A percentile compares a stretch with the other conserved stretches of the same genome.
phyloP scores from a whole-genome alignment of 2,888 invertebrate genomes.

The Platycheirus albimanus region DNA sequence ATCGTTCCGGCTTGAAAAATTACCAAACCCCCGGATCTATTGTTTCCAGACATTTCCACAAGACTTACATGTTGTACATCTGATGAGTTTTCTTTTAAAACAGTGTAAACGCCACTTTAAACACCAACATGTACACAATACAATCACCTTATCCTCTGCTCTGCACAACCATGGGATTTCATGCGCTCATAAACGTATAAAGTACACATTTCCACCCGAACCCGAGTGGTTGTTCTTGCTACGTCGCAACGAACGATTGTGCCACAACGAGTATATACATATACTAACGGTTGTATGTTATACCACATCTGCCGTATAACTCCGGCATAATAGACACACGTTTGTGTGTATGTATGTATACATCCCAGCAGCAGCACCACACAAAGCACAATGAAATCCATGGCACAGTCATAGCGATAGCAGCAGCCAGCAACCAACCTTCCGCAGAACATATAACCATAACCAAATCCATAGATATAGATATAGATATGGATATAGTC shows the following conservation, averaged over 20 bases:
- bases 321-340: conserved; percentile 48
- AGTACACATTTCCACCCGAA: conserved; percentile 53
- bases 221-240: conserved; percentile 24
- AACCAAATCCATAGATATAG: conserved; percentile 32
- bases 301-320: conserved; percentile 66
- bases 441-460: conserved; percentile 58
- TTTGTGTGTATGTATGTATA: conserved; percentile 44
- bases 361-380: conserved; percentile 52
- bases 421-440: conserved; percentile 69
- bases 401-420: conserved; percentile 67
- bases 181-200: conserved; percentile 66
- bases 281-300: conserved; percentile 14
- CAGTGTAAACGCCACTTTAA: conserved; percentile 54
- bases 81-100: no score
- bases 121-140: conserved; percentile 17
- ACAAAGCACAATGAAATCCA: conserved; percentile 70
- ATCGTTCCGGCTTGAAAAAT: no score
- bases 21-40: no score
- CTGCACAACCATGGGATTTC: conserved; percentile 47
- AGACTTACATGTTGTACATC: no score
- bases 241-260: conserved; percentile 57
- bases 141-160: conserved; percentile 63
- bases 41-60: no score
- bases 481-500: background rate
- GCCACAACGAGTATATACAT: conserved; percentile 37